A percentile compares a stretch with the other conserved stretches of the same genome.
phyloP scores from a whole-genome alignment of 2,113 vertebrate genomes.

The Bos javanicus region DNA sequence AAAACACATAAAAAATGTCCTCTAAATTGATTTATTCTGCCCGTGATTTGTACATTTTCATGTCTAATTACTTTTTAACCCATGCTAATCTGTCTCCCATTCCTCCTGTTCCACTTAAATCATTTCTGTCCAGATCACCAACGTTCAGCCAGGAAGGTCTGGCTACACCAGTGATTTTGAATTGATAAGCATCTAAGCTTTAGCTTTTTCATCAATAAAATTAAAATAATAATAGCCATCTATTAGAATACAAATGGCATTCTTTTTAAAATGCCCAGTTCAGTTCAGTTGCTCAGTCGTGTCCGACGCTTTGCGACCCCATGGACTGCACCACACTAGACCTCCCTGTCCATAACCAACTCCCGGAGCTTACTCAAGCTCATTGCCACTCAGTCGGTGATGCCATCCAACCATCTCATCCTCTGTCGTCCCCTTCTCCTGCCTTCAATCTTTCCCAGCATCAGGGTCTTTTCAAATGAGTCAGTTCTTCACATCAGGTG shows the following conservation, averaged over 20 bases:
- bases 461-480: not conserved
- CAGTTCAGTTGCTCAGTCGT: not conserved
- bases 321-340: not conserved
- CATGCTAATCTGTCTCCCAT: not conserved
- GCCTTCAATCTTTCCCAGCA: not conserved
- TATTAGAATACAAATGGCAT: not conserved
- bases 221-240: not conserved
- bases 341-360: not conserved
- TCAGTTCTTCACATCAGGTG: not conserved
- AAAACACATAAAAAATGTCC: not conserved
- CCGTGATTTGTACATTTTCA: not conserved
- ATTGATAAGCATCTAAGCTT: not conserved
- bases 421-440: not conserved
- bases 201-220: not conserved
- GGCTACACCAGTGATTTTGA: not conserved
- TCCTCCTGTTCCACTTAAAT: not conserved
- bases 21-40: not conserved
- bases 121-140: not conserved
- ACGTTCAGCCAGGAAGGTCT: not conserved
- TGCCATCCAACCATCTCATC: not conserved
- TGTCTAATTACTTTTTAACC: not conserved
- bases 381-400: not conserved
- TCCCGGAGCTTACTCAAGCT: not conserved
- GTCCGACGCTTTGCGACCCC: fast-evolving
- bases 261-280: not conserved